These are phyloP conservation scores for Dasypolia templi DNA, from an alignment of 2,888 invertebrate species.

Conservation along the genomic window DNA sequence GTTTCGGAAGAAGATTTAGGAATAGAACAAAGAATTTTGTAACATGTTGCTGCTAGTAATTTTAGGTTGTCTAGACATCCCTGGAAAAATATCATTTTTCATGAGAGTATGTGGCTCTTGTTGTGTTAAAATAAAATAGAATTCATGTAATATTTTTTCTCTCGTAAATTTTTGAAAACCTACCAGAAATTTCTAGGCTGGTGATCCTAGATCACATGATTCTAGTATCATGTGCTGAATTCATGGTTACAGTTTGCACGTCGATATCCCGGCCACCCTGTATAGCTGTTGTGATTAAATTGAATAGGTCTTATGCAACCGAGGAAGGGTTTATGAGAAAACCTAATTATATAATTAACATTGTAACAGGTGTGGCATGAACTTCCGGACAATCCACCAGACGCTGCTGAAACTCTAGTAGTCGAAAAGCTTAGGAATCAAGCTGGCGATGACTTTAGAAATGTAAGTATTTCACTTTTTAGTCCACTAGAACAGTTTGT, in stretches of 20 bases:
- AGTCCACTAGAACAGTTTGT: neutral
- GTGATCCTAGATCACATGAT: too few relatives aligned
- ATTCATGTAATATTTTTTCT: too few relatives aligned
- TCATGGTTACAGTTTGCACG: too few relatives aligned
- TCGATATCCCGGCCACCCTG: too few relatives aligned
- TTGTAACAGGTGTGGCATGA: constrained; percentile 76
- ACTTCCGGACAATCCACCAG: constrained; percentile 70
- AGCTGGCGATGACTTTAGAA: constrained; percentile 75
- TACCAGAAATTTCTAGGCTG: too few relatives aligned
- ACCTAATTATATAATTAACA: neutral
- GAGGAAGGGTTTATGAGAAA: neutral
- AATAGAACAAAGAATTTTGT: neutral
- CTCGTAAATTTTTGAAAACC: too few relatives aligned
- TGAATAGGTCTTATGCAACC: neutral
- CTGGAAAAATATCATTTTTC: neutral
- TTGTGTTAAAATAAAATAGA: neutral
- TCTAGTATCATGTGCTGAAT: too few relatives aligned
- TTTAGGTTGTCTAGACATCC: neutral
- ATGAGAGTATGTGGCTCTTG: neutral
- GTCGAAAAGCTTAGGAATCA: constrained; percentile 73
- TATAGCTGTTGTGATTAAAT: neutral
- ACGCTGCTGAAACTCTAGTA: constrained; percentile 71
- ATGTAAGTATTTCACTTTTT: constrained; percentile 70
- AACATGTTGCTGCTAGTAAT: neutral
- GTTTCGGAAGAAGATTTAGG: too few relatives aligned